Evolutionary conservation across 2,888 invertebrate genomes (phyloP).

Genomic region (Pachliopta kotzebuea): DNA sequence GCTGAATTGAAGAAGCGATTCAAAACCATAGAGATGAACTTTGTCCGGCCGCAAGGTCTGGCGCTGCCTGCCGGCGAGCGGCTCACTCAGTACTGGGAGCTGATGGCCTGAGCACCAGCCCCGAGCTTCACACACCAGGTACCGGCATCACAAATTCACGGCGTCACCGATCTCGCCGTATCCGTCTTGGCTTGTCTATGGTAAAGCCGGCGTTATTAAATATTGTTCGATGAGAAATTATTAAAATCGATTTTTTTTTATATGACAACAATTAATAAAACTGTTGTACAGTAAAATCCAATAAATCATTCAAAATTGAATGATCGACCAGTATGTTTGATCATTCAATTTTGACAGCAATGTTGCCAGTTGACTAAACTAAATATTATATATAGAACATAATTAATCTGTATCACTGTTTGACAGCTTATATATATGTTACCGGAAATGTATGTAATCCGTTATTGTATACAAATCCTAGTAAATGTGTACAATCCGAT

Average conservation of each 20-base stretch:
- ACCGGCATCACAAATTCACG: background rate
- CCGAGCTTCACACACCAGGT: background rate
- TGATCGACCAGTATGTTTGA: constrained; percentile 49
- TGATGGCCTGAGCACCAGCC: constrained; percentile 53
- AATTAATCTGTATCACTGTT: background rate
- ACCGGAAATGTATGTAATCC: no score
- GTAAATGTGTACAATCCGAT: no score
- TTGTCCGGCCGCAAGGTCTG: constrained; percentile 85
- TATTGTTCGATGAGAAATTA: no score
- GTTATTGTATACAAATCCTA: no score
- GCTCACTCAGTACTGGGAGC: constrained; percentile 84
- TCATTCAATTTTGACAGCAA: constrained; percentile 47
- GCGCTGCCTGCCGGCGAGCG: constrained; percentile 82
- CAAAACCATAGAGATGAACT: constrained; percentile 87
- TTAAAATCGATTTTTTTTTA: background rate
- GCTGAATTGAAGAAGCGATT: constrained; percentile 87
- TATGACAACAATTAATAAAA: background rate
- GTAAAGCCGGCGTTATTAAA: no score
- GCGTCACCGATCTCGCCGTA: background rate
- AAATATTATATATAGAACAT: background rate
- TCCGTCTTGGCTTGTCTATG: background rate
- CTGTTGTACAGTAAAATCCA: no score
- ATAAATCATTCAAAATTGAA: constrained; percentile 40
- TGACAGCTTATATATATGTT: background rate
- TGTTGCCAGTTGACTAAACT: background rate